Percentiles rank a stretch among this genome's conserved stretches.
phyloP scores from a whole-genome alignment of 2,113 vertebrate genomes.

The Machaerirhynchus nigripectus region DNA sequence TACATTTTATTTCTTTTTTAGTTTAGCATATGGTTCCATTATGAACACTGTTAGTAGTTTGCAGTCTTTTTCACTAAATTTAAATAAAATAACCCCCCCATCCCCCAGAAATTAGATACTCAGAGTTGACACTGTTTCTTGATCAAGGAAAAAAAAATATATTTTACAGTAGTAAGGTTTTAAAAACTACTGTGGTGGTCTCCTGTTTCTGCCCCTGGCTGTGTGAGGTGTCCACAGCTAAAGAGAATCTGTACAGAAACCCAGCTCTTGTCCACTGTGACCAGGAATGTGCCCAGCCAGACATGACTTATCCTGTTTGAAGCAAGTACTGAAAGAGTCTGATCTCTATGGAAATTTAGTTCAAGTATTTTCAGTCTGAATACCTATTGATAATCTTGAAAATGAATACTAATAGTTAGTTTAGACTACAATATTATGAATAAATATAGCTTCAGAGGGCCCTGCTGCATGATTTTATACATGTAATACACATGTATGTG shows the following conservation, averaged over 20 bases:
- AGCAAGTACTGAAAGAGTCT: background rate
- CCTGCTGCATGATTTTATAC: background rate
- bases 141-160: background rate
- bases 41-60: background rate
- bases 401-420: background rate
- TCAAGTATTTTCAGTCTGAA: background rate
- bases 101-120: background rate
- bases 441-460: background rate
- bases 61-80: background rate
- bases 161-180: background rate
- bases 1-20: background rate
- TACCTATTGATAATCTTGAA: background rate
- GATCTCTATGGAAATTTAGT: background rate
- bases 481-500: fast-evolving
- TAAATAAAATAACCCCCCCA: background rate
- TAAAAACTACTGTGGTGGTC: background rate
- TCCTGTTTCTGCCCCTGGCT: background rate
- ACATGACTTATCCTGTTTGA: background rate
- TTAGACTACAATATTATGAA: background rate
- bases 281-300: background rate
- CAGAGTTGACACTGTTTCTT: background rate
- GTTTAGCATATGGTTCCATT: background rate
- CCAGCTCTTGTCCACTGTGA: background rate
- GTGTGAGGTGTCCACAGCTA: background rate
- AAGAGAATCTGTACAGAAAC: background rate